Evolutionary conservation across 2,113 vertebrate species (phyloP).

Genomic region (Hoplias malabaricus): DNA sequence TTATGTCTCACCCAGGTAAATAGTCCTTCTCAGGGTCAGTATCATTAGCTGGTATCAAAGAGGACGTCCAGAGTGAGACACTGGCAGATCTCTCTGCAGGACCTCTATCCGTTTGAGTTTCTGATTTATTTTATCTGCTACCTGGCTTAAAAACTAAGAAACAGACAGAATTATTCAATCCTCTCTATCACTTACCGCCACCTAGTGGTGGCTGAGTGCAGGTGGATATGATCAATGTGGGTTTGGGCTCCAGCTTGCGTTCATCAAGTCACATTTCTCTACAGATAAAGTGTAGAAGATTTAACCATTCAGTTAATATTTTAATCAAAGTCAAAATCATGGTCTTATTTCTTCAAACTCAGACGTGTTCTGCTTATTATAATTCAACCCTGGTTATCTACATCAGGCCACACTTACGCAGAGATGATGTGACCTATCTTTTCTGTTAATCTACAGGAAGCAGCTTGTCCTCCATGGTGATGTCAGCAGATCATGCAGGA

Average conservation of each 20-base stretch:
- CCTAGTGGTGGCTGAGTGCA: not conserved
- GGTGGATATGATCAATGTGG: not conserved
- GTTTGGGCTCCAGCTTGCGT: too few relatives aligned
- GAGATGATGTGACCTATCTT: not conserved
- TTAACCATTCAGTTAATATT: too few relatives aligned
- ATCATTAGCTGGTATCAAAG: not conserved
- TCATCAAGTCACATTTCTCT: too few relatives aligned
- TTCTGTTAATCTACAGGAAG: slow-evolving; percentile 48
- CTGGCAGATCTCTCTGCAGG: not conserved
- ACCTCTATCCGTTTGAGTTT: not conserved
- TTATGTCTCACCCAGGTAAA: slow-evolving; percentile 82
- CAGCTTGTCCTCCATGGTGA: slow-evolving; percentile 70
- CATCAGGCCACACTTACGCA: too few relatives aligned
- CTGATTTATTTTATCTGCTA: slow-evolving; percentile 7
- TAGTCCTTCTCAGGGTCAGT: not conserved
- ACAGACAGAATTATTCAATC: not conserved
- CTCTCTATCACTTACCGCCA: not conserved
- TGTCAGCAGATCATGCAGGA: slow-evolving; percentile 76
- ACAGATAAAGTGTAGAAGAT: too few relatives aligned
- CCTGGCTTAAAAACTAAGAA: not conserved
- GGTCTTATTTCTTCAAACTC: too few relatives aligned
- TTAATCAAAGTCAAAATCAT: too few relatives aligned
- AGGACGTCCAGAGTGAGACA: not conserved
- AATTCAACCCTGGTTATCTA: too few relatives aligned
- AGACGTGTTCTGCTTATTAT: too few relatives aligned